Conservation (phyloP, 2,797 vertebrate genomes). For the Acanthiza pusilla region DNA sequence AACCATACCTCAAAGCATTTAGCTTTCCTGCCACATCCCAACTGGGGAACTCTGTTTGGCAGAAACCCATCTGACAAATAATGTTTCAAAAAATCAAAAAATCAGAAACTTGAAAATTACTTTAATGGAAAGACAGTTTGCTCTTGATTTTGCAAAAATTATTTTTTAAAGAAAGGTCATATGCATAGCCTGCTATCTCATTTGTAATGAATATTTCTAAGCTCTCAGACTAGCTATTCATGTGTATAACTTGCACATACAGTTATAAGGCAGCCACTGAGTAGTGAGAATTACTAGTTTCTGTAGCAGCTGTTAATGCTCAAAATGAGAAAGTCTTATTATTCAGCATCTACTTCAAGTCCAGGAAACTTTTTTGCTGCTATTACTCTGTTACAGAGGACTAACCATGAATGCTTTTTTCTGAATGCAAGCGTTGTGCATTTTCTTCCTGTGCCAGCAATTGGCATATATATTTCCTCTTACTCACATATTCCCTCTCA, state of each 20-base stretch:
- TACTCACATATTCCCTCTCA: conserved; percentile 42
- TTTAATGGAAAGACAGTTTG: background rate
- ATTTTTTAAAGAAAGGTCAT: background rate
- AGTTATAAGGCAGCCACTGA: background rate
- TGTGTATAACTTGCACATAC: background rate
- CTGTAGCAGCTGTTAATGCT: background rate
- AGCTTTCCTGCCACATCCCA: background rate
- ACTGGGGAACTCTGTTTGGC: background rate
- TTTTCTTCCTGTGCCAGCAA: background rate
- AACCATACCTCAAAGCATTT: background rate
- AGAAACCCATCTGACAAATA: background rate
- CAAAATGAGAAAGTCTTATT: background rate
- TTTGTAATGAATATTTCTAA: background rate
- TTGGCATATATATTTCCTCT: background rate
- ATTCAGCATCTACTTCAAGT: background rate
- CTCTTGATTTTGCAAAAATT: background rate
- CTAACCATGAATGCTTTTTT: background rate
- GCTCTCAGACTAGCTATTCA: background rate
- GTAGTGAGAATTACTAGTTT: background rate
- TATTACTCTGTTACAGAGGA: background rate
- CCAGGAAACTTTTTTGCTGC: background rate
- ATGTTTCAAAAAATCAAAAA: background rate
- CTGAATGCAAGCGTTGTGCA: background rate
- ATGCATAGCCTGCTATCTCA: background rate
- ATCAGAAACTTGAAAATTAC: background rate